Percentiles rank a stretch among this genome's conserved stretches.
Conservation (phyloP, 2,113 vertebrate genomes). For the Cebidichthys violaceus region DNA sequence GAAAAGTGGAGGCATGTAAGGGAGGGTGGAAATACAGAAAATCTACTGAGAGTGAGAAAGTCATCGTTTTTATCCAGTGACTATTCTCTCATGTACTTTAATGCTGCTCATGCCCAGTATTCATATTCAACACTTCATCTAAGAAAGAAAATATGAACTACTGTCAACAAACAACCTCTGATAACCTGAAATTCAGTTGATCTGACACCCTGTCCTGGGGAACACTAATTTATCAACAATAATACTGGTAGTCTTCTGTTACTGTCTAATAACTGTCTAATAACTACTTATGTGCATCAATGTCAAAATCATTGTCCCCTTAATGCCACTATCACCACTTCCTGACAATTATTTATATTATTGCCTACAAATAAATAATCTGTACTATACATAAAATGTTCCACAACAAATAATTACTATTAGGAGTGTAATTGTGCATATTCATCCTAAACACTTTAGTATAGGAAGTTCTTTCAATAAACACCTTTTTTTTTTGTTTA, state of each 20-base stretch:
- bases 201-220: not conserved
- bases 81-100: not conserved
- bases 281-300: not conserved
- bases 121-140: not conserved
- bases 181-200: not conserved
- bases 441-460: not conserved
- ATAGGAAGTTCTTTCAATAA: not conserved
- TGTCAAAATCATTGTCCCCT: not conserved
- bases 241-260: not conserved
- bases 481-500: not conserved
- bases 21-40: conserved; percentile 68
- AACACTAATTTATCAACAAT: not conserved
- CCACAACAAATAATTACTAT: not conserved
- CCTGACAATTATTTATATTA: not conserved
- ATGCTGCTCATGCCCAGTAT: not conserved
- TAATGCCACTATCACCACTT: not conserved
- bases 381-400: not conserved
- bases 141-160: not conserved
- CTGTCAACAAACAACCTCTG: not conserved
- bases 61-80: conserved; percentile 7
- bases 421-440: not conserved
- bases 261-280: not conserved
- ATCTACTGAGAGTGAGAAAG: conserved; percentile 23
- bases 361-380: not conserved
- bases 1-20: conserved; percentile 76